A percentile compares a stretch with the other conserved stretches of the same genome.
phyloP scores from a whole-genome alignment of 2,888 invertebrate species.

The Fragum sueziense region DNA sequence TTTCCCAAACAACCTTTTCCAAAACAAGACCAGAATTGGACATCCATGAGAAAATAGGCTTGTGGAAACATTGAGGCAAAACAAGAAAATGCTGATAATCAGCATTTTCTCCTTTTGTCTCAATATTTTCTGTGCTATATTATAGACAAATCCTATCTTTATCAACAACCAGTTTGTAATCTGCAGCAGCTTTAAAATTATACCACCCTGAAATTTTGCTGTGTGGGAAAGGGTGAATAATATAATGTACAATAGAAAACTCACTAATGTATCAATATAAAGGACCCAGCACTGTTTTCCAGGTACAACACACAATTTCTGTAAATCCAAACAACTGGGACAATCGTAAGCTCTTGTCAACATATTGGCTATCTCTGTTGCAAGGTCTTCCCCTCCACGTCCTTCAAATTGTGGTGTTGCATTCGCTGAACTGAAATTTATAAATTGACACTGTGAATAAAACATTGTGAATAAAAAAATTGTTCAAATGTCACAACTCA shows the following conservation, averaged over 20 bases:
- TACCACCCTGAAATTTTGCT: too few species aligned
- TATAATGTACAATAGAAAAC: conserved; percentile 23
- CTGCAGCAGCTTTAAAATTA: too few species aligned
- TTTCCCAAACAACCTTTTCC: not conserved
- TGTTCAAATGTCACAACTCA: too few species aligned
- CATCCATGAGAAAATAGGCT: too few species aligned
- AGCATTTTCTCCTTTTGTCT: not conserved
- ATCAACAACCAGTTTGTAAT: too few species aligned
- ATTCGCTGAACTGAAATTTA: conserved; percentile 94
- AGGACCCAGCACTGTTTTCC: conserved; percentile 96
- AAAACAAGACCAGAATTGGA: not conserved
- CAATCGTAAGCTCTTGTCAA: conserved; percentile 92
- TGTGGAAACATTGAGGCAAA: too few species aligned
- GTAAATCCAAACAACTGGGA: conserved; percentile 89
- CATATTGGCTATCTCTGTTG: conserved; percentile 91
- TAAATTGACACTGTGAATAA: too few species aligned
- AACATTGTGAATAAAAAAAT: too few species aligned
- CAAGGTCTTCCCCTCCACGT: conserved; percentile 95
- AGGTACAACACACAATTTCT: conserved; percentile 91
- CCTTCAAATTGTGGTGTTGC: conserved; percentile 99
- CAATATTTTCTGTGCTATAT: too few species aligned
- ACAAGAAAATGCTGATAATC: not conserved
- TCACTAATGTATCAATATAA: conserved; percentile 95
- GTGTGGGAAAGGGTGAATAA: not conserved
- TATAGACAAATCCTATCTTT: too few species aligned